phyloP scores from a whole-genome alignment of 2,113 vertebrate species.

The Fulica atra region DNA sequence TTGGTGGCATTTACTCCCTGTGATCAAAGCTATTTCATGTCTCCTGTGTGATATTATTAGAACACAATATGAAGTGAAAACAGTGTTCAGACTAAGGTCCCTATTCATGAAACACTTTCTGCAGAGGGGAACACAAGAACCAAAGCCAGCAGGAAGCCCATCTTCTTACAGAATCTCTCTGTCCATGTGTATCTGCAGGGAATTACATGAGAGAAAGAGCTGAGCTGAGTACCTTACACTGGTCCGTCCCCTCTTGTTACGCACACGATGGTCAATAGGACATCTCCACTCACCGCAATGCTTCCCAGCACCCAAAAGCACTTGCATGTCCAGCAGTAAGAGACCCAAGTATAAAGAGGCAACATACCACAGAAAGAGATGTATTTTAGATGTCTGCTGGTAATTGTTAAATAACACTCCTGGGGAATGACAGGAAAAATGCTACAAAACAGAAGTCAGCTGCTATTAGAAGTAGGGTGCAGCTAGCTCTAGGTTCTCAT shows the following conservation, averaged over 20 bases:
- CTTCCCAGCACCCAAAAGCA: not conserved
- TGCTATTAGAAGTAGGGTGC: not conserved
- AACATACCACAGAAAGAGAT: not conserved
- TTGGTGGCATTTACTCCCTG: constrained; percentile 46
- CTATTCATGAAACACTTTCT: constrained; percentile 3
- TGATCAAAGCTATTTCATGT: constrained; percentile 60
- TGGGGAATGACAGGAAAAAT: not conserved
- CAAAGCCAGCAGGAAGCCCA: not conserved
- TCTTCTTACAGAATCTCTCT: not conserved
- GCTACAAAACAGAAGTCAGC: not conserved
- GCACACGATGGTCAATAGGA: rapidly evolving
- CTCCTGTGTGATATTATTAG: constrained; percentile 58
- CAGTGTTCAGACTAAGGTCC: not conserved
- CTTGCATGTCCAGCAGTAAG: not conserved
- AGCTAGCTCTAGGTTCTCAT: not conserved
- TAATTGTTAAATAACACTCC: not conserved
- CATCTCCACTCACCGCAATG: not conserved
- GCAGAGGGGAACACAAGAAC: not conserved
- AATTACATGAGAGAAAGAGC: not conserved
- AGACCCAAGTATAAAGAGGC: not conserved
- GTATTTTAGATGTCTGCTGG: not conserved
- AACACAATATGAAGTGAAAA: constrained; percentile 18
- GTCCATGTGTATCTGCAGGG: not conserved
- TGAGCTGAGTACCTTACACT: not conserved
- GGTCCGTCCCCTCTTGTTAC: not conserved